Base-by-base conservation (phyloP, 1,140 invertebrate species). In the Microplitis demolitor region DNA sequence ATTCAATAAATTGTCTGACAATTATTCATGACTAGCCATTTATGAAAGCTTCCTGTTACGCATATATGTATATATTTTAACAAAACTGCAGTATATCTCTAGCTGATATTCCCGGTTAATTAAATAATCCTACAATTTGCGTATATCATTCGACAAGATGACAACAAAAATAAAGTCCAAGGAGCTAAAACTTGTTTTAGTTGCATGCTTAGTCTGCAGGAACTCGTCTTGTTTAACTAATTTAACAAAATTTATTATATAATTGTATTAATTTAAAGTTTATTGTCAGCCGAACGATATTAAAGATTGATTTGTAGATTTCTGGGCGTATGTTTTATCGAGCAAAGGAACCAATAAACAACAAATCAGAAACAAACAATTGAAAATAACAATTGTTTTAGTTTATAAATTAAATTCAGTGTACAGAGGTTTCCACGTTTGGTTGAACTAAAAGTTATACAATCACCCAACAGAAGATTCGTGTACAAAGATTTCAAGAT, bases 21-120 rank as follows among this genome's bases (percentile, higher is more conserved):
- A 71, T 71, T 71, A 71, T 71, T 71, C 51, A 71, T 71, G 51
- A 50, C 11, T 5, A 14, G 14, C 1, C 62, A 50, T 71, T 53
- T 63, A 71, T 71, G 5, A 71, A 71, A 63, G 63, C 39, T 71
- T 71, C 39, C 31, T 33, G 39, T 60, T 31, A 24, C 24, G 24
- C 24, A 24, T 24, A 24, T 24, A 24, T 24, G 24, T 24, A 24
- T 24, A 24, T 24, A 24, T 24, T 24, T 24, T 24, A 24, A 2
- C 24, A 24, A 24, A 24, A 24, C 24, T 24, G 4, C 35, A 14
- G 4, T 5, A 16, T 16, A 3, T 1, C 2, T 34, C 11, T n/a
- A 53, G 39, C 39, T 45, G 39, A 5, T 45, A 45, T 45, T 45
- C 39, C 39, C 39, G 39, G 39, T 45, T 45, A 63, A 71, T 71